These are phyloP conservation scores for Chelonia mydas DNA, from an alignment of 2,797 vertebrate species.

Conservation along the genomic window DNA sequence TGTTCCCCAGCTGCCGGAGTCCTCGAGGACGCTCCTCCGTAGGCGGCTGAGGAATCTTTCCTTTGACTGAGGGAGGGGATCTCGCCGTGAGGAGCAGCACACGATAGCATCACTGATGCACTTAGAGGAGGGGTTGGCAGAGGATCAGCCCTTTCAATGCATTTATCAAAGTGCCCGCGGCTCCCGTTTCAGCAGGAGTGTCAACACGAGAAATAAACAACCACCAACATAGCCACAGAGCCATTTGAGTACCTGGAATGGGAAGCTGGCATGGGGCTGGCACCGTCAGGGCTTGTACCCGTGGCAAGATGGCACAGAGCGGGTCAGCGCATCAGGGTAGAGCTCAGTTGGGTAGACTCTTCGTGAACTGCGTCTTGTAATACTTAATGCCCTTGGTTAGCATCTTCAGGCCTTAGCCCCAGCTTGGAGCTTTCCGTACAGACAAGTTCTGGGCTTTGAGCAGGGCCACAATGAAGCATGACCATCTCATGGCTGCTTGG, in stretches of 20 bases:
- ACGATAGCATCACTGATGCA: fast-evolving
- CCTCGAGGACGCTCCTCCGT: not conserved
- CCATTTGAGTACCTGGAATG: not conserved
- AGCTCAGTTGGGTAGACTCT: not conserved
- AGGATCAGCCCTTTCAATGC: not conserved
- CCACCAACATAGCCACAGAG: not conserved
- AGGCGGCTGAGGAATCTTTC: not conserved
- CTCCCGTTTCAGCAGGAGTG: not conserved
- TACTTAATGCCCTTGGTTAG: not conserved
- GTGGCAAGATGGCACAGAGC: too few species aligned
- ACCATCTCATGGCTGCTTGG: too few species aligned
- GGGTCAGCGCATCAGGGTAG: not conserved
- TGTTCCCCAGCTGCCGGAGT: not conserved
- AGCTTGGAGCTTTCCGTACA: not conserved
- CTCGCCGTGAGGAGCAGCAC: fast-evolving
- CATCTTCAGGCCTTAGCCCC: fast-evolving
- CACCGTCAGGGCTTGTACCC: not conserved
- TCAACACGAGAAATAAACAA: not conserved
- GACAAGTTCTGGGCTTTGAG: not conserved
- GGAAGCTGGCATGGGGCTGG: not conserved
- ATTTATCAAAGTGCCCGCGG: fast-evolving
- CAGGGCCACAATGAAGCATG: too few species aligned
- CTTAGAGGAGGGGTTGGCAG: not conserved
- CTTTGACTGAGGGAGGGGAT: not conserved
- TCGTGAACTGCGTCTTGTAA: fast-evolving